Evolutionary conservation across 2,888 invertebrate species (phyloP).

Genomic region (Zeuzera pyrina): DNA sequence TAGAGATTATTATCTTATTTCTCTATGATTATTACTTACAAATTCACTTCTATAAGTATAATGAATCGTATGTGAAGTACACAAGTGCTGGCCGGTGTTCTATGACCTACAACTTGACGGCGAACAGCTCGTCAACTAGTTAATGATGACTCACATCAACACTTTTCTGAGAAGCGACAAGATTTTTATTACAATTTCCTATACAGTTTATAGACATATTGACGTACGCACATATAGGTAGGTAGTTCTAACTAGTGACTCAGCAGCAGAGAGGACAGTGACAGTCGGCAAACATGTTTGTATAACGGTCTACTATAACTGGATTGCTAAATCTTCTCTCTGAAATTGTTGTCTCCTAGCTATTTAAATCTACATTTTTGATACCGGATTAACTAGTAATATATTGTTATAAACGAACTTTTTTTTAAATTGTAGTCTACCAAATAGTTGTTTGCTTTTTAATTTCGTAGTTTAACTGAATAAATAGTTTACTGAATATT

Average conservation of each 20-base stretch:
- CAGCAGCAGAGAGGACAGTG: neutral
- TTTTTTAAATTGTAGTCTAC: too few species aligned
- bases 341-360: too few species aligned
- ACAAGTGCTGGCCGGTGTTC: conserved; percentile 30
- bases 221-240: neutral
- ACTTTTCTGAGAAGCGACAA: conserved; percentile 43
- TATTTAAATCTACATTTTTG: too few species aligned
- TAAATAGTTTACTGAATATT: too few species aligned
- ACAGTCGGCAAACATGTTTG: neutral
- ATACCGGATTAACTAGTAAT: too few species aligned
- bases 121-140: conserved; percentile 28
- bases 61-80: neutral
- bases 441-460: too few species aligned
- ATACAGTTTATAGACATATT: conserved; percentile 10
- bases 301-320: neutral
- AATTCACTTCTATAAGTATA: neutral
- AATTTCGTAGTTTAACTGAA: too few species aligned
- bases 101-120: conserved; percentile 63
- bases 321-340: too few species aligned
- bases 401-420: too few species aligned
- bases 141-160: conserved; percentile 27
- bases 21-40: too few species aligned
- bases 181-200: conserved; percentile 48
- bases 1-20: too few species aligned
- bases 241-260: neutral